Evolutionary conservation across 2,888 invertebrate species (phyloP), one percentile per base, ranked within the genome.

Genomic region (Rhynchonema sp.): DNA sequence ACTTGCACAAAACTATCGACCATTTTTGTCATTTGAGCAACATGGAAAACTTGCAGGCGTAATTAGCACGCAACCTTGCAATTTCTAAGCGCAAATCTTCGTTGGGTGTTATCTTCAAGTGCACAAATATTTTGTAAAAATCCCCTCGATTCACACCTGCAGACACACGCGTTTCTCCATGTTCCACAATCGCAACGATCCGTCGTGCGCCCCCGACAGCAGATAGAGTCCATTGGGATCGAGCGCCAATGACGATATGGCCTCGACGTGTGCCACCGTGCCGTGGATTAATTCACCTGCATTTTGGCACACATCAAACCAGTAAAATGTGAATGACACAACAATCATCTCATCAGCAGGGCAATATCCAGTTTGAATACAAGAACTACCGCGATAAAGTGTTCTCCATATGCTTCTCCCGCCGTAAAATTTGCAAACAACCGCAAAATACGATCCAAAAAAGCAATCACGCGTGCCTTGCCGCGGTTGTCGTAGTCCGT

Each of bases 201-300:
- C 79, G 69, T 80, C 80, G 68, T 80, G 80, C 70, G 79, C 79
- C 81, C 96, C 96, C 72, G 94, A 94, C 70, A 98, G 81, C 73
- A 99, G 82, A 81, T 94, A 98, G 67, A 98, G 82, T 61, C 96
- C 96, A 80, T 94, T 91, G 64, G 94, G 91, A 81, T 98, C 98
- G 66, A 96, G 86, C 68, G 96, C 94, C 72, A 98, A 81, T 74
- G 91, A 88, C 66, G 98, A 96, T 64, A 99, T 94, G 59, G 92
- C 89, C 78, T 98, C 96, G 74, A 98, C 81, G 80, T 99, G 98
- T 64, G 98, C 96, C 66, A 96, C 92, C 89, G 98, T 94, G 65
- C 89, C 86, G 79, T 94, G 91, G 67, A 92, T 84, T 79, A 91
- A 82, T 75, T 88, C 86, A 46, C 94, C 96, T 70, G 85, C 82